Evolutionary conservation across 2,888 invertebrate genomes (phyloP), one percentile per base, ranked within the genome.

Genomic region (Brenthis ino): DNA sequence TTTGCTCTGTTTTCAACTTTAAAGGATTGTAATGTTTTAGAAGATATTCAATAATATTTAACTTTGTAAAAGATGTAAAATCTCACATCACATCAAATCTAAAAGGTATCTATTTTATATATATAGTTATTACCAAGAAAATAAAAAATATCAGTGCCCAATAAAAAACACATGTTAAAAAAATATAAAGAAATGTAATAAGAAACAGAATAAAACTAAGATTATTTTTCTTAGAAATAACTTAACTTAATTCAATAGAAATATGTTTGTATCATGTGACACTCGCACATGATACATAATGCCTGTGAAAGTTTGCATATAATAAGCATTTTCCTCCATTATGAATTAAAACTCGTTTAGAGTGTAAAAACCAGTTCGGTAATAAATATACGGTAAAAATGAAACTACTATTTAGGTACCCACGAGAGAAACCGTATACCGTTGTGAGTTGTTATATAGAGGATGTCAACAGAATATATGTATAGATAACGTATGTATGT

Each of bases 271-370:
- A 55, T 58, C 68, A 65, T 56, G 64, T 64, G 57, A 65, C 65
- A 68, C 55, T 65, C 51, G 68, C 56, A 58, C 16, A 64, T 68
- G 55, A 64, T 58, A 63, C 65, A 63, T 65, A 65, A 64, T 64
- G 63, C 65, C 58, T 58, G 65, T 66, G 71, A 71, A 71, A 71
- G 71, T 71, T 48, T 63, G 20, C 57, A 55, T 64, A 67, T 60
- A 63, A 68, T 66, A 55, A 51, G 55, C 63, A 57, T 68, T 71
- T 71, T 66, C 68, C 70, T 54, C 37, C 69, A 56, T 68, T 63
- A 71, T 71, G 66, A 71, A 66, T 69, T 68, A 71, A 71, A 65
- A 71, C 65, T 28, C 6, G 71, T 71, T 71, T 57, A 57, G n/a
- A 43, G 37, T 60, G 57, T 68, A 65, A 63, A 68, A 71, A 65